Evolutionary conservation across 2,113 vertebrate species (phyloP), one percentile per base, ranked within the genome.

Genomic region (Bujurquina vittata): DNA sequence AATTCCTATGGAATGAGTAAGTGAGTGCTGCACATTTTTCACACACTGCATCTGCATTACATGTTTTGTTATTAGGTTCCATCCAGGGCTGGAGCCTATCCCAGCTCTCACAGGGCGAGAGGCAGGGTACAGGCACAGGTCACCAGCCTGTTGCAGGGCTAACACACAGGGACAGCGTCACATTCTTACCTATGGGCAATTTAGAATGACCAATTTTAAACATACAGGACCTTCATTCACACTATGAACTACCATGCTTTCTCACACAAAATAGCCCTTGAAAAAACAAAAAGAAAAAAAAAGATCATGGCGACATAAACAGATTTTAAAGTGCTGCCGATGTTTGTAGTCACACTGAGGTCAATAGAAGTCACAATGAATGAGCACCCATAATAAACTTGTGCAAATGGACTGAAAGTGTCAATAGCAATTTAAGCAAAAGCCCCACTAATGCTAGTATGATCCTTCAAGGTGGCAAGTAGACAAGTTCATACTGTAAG

Each of bases 401-500:
- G 40, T 20, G 17, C 12, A 82, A 57, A 61, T 59, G 43, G 31
- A 77, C 15, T 40, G 4, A 61, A 77, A 57, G 33, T 49, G 57
- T 75, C 20, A 54, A 7, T 37, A 56, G 55, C n/a, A 58, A 56
- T 63, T 40, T 33, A 46, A 57, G 15, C 7, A 35, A 69, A 59
- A 43, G 31, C 26, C 35, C 62, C 59, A 17, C 4, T 35, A 12
- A 60, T 6, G 18, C 35, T 54, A 23, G 35, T 56, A 12, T 7
- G 17, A 85, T 83, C 40, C 59, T 57, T 76, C 55, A 59, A 61
- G 61, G 46, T 60, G n/a, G 46, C 35, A 72, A 10, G 11, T 10
- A 26, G 55, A 56, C 59, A 59, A 37, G 58, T 63, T 85, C 65
- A 75, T 40, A 55, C 81, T 79, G 52, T 59, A 58, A 81, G 79